Evolutionary conservation across 2,888 invertebrate species (phyloP).

Genomic region (Harpalus rufipes): DNA sequence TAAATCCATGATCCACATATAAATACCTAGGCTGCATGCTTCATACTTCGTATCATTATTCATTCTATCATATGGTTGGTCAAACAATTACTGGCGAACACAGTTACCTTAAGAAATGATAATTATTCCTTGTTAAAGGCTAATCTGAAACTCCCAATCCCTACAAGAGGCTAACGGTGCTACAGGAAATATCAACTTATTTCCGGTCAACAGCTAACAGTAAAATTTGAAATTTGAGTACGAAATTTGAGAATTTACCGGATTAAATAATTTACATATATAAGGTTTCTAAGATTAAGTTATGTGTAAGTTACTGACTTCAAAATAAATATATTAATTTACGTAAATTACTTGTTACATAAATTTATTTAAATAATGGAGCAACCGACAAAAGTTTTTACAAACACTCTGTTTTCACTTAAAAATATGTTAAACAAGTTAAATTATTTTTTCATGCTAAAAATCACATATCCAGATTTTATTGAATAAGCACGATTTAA

Average conservation of each 20-base stretch:
- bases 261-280: background rate
- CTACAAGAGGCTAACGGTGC: background rate
- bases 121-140: slow-evolving; percentile 7
- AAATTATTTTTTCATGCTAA: too few relatives aligned
- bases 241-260: background rate
- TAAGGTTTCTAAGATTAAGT: slow-evolving; percentile 2
- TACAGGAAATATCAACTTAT: slow-evolving; percentile 10
- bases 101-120: slow-evolving; percentile 8
- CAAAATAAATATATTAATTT: slow-evolving; percentile 1
- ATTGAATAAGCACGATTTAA: too few relatives aligned
- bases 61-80: background rate
- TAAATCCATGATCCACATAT: background rate
- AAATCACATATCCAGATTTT: too few relatives aligned
- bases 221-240: slow-evolving; percentile 12
- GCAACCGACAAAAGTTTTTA: background rate
- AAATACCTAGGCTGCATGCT: slow-evolving; percentile 3
- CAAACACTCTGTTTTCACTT: background rate
- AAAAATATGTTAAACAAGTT: background rate
- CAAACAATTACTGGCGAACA: background rate
- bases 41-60: slow-evolving; percentile 8
- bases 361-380: background rate
- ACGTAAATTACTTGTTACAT: slow-evolving; percentile 19
- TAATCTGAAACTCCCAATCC: background rate
- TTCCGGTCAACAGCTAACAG: slow-evolving; percentile 11
- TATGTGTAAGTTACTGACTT: background rate